Conservation (phyloP, 2,113 vertebrate species). For the Tragelaphus imberbis region DNA sequence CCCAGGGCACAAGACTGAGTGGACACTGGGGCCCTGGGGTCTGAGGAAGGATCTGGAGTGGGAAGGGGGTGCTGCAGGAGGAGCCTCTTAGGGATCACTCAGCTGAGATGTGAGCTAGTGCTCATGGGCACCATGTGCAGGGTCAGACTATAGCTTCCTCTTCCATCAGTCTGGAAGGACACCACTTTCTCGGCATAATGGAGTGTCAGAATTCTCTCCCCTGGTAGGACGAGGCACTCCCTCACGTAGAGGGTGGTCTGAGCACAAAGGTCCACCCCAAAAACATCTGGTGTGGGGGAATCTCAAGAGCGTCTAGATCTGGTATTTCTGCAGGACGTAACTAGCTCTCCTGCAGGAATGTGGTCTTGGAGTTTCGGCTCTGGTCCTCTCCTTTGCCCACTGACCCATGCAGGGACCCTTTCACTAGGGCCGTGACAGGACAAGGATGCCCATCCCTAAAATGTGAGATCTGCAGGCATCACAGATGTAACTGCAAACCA, state of each 20-base stretch:
- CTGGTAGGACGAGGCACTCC: accelerated
- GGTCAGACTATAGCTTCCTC: neutral
- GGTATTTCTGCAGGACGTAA: too few species aligned
- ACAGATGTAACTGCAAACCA: neutral
- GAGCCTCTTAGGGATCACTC: neutral
- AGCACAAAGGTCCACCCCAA: neutral
- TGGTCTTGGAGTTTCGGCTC: accelerated
- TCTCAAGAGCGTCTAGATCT: too few species aligned
- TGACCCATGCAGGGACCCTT: neutral
- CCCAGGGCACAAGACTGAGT: too few species aligned
- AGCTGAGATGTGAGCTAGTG: accelerated
- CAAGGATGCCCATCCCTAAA: neutral
- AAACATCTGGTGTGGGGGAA: neutral
- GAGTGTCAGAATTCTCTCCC: neutral
- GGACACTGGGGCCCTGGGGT: too few species aligned
- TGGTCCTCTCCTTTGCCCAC: neutral
- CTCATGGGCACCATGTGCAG: accelerated
- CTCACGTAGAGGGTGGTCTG: neutral
- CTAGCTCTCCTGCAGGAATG: neutral
- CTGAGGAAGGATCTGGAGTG: neutral
- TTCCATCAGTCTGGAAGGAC: neutral
- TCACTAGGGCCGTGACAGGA: accelerated
- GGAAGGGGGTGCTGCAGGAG: accelerated
- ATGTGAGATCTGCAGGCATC: neutral
- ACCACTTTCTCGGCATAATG: accelerated